A percentile compares a stretch with the other conserved stretches of the same genome.
These are phyloP conservation scores for Muraenolepis orangiensis DNA, from an alignment of 2,797 vertebrate species.

Conservation along the genomic window DNA sequence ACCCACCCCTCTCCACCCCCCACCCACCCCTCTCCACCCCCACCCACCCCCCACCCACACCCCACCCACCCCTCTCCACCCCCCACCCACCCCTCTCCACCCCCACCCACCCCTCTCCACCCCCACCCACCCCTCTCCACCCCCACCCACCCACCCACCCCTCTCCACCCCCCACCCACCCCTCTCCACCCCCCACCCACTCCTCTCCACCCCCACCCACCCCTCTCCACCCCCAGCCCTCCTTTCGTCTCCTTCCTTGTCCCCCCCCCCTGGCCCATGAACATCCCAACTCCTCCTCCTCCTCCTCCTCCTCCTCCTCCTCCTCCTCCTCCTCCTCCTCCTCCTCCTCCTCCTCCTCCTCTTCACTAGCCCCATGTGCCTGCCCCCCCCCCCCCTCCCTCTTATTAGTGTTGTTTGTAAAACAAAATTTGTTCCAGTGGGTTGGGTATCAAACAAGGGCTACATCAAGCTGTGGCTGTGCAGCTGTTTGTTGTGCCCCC, in stretches of 20 bases:
- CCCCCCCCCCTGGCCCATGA: background rate
- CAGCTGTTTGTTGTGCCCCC: conserved; percentile 68
- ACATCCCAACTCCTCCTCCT: background rate
- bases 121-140: background rate
- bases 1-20: conserved; percentile 41
- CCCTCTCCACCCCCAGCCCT: conserved; percentile 14
- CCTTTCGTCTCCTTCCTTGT: conserved; percentile 9
- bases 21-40: too few species aligned
- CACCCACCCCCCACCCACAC: too few species aligned
- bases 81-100: conserved; percentile 11
- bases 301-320: conserved; percentile 1
- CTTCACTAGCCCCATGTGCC: too few species aligned
- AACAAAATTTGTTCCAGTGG: conserved; percentile 71
- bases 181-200: background rate
- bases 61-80: conserved; percentile 29
- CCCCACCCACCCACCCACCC: background rate
- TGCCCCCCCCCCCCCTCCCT: conserved; percentile 36
- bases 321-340: background rate
- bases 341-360: conserved; percentile 1
- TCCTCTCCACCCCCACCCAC: too few species aligned
- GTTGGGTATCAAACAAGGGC: conserved; percentile 70
- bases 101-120: conserved; percentile 1
- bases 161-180: background rate
- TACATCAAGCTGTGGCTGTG: conserved; percentile 71
- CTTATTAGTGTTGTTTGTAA: conserved; percentile 67